A percentile compares a stretch with the other conserved stretches of the same genome.
phyloP scores from a whole-genome alignment of 1,140 invertebrate genomes.

The Achroia grisella region DNA sequence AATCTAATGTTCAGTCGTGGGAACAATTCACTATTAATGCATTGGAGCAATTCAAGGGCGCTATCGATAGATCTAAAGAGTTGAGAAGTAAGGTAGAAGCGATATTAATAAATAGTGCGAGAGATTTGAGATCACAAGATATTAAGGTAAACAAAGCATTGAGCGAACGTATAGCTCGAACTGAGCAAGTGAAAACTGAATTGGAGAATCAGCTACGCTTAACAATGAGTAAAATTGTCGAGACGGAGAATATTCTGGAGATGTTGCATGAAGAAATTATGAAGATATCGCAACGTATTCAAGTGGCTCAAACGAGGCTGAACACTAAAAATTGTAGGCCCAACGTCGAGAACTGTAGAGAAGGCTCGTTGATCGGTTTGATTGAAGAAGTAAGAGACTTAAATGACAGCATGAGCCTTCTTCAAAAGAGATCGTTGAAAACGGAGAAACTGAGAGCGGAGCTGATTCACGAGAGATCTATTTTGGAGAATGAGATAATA shows the following conservation, averaged over 20 bases:
- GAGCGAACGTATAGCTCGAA: conserved; percentile 76
- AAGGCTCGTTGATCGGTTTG: conserved; percentile 77
- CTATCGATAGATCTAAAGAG: conserved; percentile 70
- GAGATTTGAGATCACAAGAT: conserved; percentile 81
- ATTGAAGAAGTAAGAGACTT: conserved; percentile 81
- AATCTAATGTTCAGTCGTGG: conserved; percentile 81
- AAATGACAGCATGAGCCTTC: conserved; percentile 75
- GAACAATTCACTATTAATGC: conserved; percentile 78
- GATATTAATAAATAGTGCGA: conserved; percentile 76
- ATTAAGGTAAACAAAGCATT: conserved; percentile 80
- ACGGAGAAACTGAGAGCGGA: conserved; percentile 76
- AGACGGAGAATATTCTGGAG: conserved; percentile 80
- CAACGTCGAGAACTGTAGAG: conserved; percentile 81
- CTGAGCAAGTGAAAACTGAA: conserved; percentile 76
- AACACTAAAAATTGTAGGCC: conserved; percentile 78
- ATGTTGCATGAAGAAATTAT: conserved; percentile 76
- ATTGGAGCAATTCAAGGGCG: conserved; percentile 74
- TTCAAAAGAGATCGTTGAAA: conserved; percentile 75
- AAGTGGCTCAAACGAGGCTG: conserved; percentile 84
- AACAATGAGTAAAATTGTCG: conserved; percentile 74
- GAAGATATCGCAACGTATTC: conserved; percentile 79
- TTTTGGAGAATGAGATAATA: conserved; percentile 81
- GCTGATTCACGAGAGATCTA: conserved; percentile 75
- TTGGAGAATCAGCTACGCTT: conserved; percentile 78
- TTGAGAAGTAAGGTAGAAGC: conserved; percentile 77